Evolutionary conservation across 1,140 invertebrate species (phyloP).

Genomic region (Hydropsyche tenuis): DNA sequence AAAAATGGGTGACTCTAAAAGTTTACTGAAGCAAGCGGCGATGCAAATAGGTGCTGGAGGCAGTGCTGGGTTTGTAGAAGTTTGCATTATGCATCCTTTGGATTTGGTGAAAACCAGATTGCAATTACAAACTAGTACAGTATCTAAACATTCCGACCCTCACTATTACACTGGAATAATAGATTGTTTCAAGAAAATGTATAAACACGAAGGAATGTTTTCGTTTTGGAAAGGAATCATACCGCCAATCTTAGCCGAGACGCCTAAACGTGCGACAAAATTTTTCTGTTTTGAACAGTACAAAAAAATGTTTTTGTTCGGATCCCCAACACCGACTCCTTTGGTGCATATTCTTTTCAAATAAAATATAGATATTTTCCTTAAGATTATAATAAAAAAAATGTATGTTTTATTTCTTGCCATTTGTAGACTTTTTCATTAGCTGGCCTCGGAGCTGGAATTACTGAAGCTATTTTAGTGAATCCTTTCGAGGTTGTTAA

Average conservation of each 20-base stretch:
- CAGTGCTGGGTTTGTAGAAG: constrained; percentile 91
- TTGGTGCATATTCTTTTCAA: constrained; percentile 63
- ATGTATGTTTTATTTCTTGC: too few relatives aligned
- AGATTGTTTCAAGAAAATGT: constrained; percentile 91
- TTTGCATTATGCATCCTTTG: constrained; percentile 94
- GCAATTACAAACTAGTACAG: constrained; percentile 56
- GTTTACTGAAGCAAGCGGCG: constrained; percentile 71
- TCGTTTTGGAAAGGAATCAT: constrained; percentile 92
- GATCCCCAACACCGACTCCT: constrained; percentile 72
- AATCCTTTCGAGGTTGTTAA: constrained; percentile 97
- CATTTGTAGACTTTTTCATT: constrained; percentile 81
- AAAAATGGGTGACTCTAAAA: constrained; percentile 60
- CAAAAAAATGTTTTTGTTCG: constrained; percentile 84
- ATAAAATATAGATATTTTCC: too few relatives aligned
- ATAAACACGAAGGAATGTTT: constrained; percentile 78
- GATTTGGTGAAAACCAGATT: constrained; percentile 86
- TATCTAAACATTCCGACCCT: constrained; percentile 61
- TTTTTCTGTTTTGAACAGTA: constrained; percentile 94
- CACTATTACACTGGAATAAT: constrained; percentile 79
- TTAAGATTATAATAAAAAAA: too few relatives aligned
- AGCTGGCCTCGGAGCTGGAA: constrained; percentile 84
- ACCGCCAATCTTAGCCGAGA: constrained; percentile 92
- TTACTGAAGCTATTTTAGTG: constrained; percentile 88
- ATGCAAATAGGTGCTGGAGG: constrained; percentile 89
- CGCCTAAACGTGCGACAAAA: constrained; percentile 92